These are phyloP conservation scores for Drosophila anomelani DNA, from an alignment of 2,888 invertebrate species.

Conservation along the genomic window DNA sequence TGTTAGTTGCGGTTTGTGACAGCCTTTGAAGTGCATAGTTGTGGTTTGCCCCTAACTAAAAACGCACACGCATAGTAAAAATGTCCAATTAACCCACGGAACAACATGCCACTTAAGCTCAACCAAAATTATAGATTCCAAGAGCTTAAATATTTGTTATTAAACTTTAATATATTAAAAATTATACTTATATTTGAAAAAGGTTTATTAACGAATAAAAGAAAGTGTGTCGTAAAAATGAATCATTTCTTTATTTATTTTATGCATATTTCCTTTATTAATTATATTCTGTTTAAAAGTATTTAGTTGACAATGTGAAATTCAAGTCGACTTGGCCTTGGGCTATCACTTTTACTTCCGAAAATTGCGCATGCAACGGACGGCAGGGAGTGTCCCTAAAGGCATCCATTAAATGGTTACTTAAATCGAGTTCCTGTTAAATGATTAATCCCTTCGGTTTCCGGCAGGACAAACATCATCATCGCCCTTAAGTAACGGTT, in stretches of 20 bases:
- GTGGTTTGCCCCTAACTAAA: conserved; percentile 3
- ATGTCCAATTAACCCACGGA: neutral
- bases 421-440: conserved; percentile 16
- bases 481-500: conserved; percentile 14
- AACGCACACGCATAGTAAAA: neutral
- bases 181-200: neutral
- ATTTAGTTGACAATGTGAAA: neutral
- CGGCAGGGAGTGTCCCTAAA: neutral
- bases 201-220: no score
- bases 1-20: conserved; percentile 15
- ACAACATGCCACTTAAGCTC: neutral
- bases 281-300: neutral
- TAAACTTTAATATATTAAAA: neutral
- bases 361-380: conserved; percentile 3
- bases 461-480: conserved; percentile 20
- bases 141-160: neutral
- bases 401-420: conserved; percentile 14
- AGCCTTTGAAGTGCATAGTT: conserved; percentile 21
- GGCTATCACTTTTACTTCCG: neutral
- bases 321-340: neutral
- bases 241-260: neutral
- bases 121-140: neutral
- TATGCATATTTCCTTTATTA: neutral
- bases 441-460: conserved; percentile 28
- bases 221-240: no score